Evolutionary conservation across 2,888 invertebrate species (phyloP).

Genomic region (Calephelis perditalis): DNA sequence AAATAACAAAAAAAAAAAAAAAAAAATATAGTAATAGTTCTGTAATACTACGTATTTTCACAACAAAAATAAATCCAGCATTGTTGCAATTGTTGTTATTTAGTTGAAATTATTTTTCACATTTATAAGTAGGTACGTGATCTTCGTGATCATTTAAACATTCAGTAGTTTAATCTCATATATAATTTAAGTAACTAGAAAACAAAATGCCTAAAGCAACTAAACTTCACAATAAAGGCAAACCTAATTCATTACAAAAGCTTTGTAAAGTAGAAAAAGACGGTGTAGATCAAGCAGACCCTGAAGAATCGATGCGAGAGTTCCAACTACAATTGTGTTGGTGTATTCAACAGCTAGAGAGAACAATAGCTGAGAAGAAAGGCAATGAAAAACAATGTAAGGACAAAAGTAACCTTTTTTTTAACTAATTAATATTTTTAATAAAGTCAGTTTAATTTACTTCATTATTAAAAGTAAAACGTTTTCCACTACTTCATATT

Average conservation of each 20-base stretch:
- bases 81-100: no score
- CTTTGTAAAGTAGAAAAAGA: slow-evolving; percentile 51
- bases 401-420: slow-evolving; percentile 19
- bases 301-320: slow-evolving; percentile 78
- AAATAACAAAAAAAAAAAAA: no score
- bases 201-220: slow-evolving; percentile 62
- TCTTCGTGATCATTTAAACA: no score
- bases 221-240: slow-evolving; percentile 63
- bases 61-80: no score
- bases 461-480: no score
- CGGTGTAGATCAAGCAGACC: slow-evolving; percentile 37
- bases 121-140: no score
- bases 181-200: not conserved
- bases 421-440: not conserved
- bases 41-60: no score
- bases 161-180: no score
- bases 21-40: no score
- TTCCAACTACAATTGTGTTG: slow-evolving; percentile 88
- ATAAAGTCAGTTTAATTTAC: not conserved
- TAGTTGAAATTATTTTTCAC: no score
- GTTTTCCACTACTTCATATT: no score
- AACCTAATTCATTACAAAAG: slow-evolving; percentile 58
- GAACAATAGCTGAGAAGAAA: slow-evolving; percentile 77
- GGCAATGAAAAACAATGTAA: slow-evolving; percentile 79
- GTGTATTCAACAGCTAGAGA: slow-evolving; percentile 87